Evolutionary conservation across 2,888 invertebrate species (phyloP), one percentile per base, ranked within the genome.

Genomic region (Meteorus cinctellus): DNA sequence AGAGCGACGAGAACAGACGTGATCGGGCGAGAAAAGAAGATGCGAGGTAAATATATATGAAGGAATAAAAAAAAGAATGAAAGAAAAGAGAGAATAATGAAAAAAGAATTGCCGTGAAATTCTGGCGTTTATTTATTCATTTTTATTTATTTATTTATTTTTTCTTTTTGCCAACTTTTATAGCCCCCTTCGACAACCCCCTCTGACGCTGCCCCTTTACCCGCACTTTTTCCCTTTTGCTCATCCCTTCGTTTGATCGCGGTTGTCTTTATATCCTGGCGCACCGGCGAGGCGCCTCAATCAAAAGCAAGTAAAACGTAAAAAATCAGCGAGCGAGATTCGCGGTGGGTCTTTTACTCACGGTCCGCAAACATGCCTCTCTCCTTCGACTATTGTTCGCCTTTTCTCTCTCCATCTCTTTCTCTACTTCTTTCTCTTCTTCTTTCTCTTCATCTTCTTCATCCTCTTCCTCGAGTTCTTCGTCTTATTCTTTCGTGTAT

Each of bases 241-340:
- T 10, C 55, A n/a, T 19, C 19, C 10, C 55, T 55, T 55, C 41
- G 14, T 41, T 65, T n/a, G 19, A 65, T 34, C 16, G 34, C 31
- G 34, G 63, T 34, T 31, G 36, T 65, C 34, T 36, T n/a, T 51
- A 34, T 62, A 48, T n/a, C 63, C 29, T 63, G 45, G 27, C 81
- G 78, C 79, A 81, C 78, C 81, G 66, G 77, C 81, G 80, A 82
- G 82, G 82, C 85, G 83, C 85, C 72, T 73, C 88, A 87, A 87
- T 88, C 88, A 87, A 88, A 88, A 87, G 86, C 84, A 83, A 88
- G 86, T 85, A 88, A 88, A 88, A 88, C 83, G 84, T 85, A 87
- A 85, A 86, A 86, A 88, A 86, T 87, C 86, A 85, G 83, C 83
- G 83, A 84, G 83, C 83, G 79, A 82, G 82, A 83, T 82, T 84